A percentile compares a stretch with the other conserved stretches of the same genome.
Evolutionary conservation across 23 tunicate genomes (phyloP).

Genomic region (Ciona savignyi): DNA sequence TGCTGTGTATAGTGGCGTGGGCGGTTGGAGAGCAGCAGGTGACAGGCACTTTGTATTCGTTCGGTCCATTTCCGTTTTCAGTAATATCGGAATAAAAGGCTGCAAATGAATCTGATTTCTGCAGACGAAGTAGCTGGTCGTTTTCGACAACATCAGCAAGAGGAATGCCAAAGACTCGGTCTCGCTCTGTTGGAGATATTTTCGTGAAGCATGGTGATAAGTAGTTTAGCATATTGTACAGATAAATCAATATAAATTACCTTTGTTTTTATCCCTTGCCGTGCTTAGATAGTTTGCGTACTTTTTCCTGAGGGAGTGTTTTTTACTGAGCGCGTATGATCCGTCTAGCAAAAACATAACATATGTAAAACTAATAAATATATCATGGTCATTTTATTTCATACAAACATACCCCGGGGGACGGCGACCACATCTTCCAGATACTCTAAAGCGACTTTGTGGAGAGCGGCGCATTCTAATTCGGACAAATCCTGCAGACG

Average conservation of each 20-base stretch:
- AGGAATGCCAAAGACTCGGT: slow-evolving; percentile 89
- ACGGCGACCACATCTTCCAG: slow-evolving; percentile 54
- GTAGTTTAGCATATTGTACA: no score
- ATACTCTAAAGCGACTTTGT: slow-evolving; percentile 48
- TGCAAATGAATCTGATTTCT: slow-evolving; percentile 66
- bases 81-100: slow-evolving; percentile 2
- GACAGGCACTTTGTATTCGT: background rate
- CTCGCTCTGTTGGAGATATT: slow-evolving; percentile 37
- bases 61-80: background rate
- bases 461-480: slow-evolving; percentile 69
- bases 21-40: slow-evolving; percentile 24
- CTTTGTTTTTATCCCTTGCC: slow-evolving; percentile 50
- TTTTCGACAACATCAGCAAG: slow-evolving; percentile 84
- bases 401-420: slow-evolving; percentile 66
- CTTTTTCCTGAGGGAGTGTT: slow-evolving; percentile 38
- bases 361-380: background rate
- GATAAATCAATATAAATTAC: slow-evolving; percentile 28
- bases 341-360: slow-evolving; percentile 29
- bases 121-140: slow-evolving; percentile 89
- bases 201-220: no score
- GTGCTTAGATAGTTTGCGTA: slow-evolving; percentile 35
- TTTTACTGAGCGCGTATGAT: slow-evolving; percentile 34
- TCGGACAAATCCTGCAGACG: slow-evolving; percentile 75
- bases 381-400: no score
- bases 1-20: slow-evolving; percentile 16